Percentiles rank a stretch among this genome's conserved stretches.
Conservation (phyloP, 2,797 vertebrate genomes). For the Ctenopoma kingsleyae region DNA sequence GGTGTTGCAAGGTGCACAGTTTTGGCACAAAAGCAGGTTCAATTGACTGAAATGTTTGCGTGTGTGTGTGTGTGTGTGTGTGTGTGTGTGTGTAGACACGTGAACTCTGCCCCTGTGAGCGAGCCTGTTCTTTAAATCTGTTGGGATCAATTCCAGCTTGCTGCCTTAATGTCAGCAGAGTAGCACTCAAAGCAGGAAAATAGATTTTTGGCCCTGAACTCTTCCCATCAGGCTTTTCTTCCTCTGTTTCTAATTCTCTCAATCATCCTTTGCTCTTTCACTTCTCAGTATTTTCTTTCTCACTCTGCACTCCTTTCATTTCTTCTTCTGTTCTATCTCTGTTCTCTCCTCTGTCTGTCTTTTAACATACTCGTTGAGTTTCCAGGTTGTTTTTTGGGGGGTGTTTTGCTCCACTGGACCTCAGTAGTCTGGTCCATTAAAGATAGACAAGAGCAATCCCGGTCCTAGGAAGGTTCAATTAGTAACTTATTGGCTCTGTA, state of each 20-base stretch:
- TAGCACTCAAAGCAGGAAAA: conserved; percentile 68
- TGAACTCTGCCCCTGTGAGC: conserved; percentile 64
- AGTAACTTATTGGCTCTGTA: neutral
- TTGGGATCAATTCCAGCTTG: conserved; percentile 75
- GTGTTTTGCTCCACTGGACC: conserved; percentile 18
- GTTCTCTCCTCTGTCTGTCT: neutral
- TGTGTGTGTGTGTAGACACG: conserved; percentile 19
- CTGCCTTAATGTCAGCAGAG: conserved; percentile 68
- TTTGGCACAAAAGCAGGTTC: conserved; percentile 55
- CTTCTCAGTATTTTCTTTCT: conserved; percentile 2
- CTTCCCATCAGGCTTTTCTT: conserved; percentile 53
- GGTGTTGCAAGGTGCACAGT: conserved; percentile 41
- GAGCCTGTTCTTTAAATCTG: conserved; percentile 72
- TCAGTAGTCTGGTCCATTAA: conserved; percentile 2
- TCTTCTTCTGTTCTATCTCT: neutral
- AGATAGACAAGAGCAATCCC: neutral
- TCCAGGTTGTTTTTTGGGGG: neutral
- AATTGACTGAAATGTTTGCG: conserved; percentile 51
- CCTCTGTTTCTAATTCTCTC: conserved; percentile 46
- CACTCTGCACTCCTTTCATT: neutral
- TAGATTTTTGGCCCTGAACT: conserved; percentile 61
- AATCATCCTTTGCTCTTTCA: conserved; percentile 34
- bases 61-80: conserved; percentile 18
- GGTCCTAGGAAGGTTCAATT: neutral
- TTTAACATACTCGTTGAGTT: neutral